These are phyloP conservation scores for Xenentodon cancila DNA, from an alignment of 2,797 vertebrate genomes.

Conservation along the genomic window DNA sequence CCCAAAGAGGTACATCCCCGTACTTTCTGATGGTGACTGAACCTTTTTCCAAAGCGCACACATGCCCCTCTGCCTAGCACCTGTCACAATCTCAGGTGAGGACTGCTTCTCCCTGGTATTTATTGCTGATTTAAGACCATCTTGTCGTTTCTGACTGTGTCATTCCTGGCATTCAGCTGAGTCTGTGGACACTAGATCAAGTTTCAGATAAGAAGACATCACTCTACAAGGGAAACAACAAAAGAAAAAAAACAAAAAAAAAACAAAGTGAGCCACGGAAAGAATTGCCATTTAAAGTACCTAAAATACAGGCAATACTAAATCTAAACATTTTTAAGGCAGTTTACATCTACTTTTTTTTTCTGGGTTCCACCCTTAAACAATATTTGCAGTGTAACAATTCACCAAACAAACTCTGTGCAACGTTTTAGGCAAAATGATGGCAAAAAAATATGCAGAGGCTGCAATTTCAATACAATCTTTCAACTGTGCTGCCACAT, in stretches of 20 bases:
- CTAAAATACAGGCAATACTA: slow-evolving; percentile 68
- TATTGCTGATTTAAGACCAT: slow-evolving; percentile 84
- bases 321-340: slow-evolving; percentile 78
- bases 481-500: slow-evolving; percentile 64
- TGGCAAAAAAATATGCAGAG: slow-evolving; percentile 57
- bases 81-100: slow-evolving; percentile 70
- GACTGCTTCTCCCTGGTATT: slow-evolving; percentile 76
- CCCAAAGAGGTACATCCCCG: slow-evolving; percentile 49
- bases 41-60: slow-evolving; percentile 58
- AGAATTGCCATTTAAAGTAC: slow-evolving; percentile 61
- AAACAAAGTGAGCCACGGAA: slow-evolving; percentile 42
- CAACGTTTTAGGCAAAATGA: slow-evolving; percentile 71
- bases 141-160: slow-evolving; percentile 45
- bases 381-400: slow-evolving; percentile 48
- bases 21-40: slow-evolving; percentile 34
- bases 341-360: slow-evolving; percentile 71
- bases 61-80: slow-evolving; percentile 72
- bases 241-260: slow-evolving; percentile 4
- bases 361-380: slow-evolving; percentile 47
- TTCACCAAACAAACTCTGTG: slow-evolving; percentile 54
- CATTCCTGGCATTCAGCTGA: slow-evolving; percentile 44
- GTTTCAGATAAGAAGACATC: slow-evolving; percentile 61
- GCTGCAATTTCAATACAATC: slow-evolving; percentile 70
- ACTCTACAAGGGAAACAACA: slow-evolving; percentile 40
- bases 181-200: slow-evolving; percentile 59